Evolutionary conservation across 2,797 vertebrate genomes (phyloP).

Genomic region (Brachymystax lenok): DNA sequence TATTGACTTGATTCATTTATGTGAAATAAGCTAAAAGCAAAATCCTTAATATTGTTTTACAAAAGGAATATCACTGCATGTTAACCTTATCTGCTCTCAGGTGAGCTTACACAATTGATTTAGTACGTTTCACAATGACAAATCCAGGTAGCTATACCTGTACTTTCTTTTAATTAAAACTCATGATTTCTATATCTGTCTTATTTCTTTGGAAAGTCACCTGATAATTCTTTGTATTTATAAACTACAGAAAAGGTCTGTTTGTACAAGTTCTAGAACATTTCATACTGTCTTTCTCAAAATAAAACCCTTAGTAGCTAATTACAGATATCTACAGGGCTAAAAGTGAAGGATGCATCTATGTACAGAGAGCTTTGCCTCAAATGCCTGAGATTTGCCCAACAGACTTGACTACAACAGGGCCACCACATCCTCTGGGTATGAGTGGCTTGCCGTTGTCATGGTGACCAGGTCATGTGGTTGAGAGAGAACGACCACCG

Average conservation of each 20-base stretch:
- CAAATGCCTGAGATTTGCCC: constrained; percentile 18
- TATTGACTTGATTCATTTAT: not conserved
- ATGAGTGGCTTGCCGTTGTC: constrained; percentile 74
- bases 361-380: not conserved
- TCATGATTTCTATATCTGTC: constrained; percentile 54
- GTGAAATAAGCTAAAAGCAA: constrained; percentile 24
- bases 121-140: constrained; percentile 28
- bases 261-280: constrained; percentile 53
- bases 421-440: constrained; percentile 79
- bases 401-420: constrained; percentile 69
- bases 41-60: constrained; percentile 25
- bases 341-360: constrained; percentile 8
- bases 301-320: constrained; percentile 55
- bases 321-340: constrained; percentile 71
- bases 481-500: constrained; percentile 77
- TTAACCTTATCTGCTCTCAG: constrained; percentile 24
- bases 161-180: constrained; percentile 37
- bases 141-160: constrained; percentile 31
- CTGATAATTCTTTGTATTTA: constrained; percentile 40
- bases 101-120: not conserved
- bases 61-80: constrained; percentile 20
- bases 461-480: constrained; percentile 80
- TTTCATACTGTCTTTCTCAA: constrained; percentile 33
- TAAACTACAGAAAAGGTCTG: constrained; percentile 45
- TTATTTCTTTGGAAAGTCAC: constrained; percentile 64